These are phyloP conservation scores for Heterocephalus glaber DNA, from an alignment of 2,113 vertebrate species.

Conservation along the genomic window DNA sequence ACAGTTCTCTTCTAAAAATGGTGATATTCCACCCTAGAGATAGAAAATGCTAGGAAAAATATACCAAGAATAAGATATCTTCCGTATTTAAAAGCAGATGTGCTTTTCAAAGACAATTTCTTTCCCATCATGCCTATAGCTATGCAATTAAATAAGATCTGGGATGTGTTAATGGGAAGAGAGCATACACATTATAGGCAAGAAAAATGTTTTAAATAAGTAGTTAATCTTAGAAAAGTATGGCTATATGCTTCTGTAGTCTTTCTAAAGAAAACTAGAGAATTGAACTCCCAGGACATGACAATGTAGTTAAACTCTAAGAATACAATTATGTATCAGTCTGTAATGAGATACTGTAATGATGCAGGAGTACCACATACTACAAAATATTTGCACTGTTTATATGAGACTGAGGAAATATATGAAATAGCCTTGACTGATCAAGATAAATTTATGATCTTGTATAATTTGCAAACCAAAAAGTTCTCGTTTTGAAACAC, in stretches of 20 bases:
- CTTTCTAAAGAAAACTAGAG: conserved; percentile 1
- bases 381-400: background rate
- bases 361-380: background rate
- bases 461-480: background rate
- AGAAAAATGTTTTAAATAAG: conserved; percentile 37
- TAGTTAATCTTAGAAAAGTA: conserved; percentile 32
- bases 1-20: conserved; percentile 69
- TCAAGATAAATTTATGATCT: background rate
- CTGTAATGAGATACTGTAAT: background rate
- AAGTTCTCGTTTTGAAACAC: background rate
- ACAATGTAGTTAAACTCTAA: background rate
- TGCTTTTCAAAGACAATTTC: conserved; percentile 62
- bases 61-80: conserved; percentile 45
- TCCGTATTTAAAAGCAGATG: conserved; percentile 60
- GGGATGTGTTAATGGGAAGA: background rate
- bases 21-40: conserved; percentile 63
- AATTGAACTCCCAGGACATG: background rate
- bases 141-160: conserved; percentile 64
- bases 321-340: background rate
- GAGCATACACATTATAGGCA: background rate
- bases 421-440: background rate
- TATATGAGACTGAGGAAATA: background rate
- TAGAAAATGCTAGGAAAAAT: conserved; percentile 42
- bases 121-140: conserved; percentile 34
- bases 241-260: background rate